Base-by-base conservation (phyloP, 2,797 vertebrate genomes). In the Dendrocincla tyrannina region DNA sequence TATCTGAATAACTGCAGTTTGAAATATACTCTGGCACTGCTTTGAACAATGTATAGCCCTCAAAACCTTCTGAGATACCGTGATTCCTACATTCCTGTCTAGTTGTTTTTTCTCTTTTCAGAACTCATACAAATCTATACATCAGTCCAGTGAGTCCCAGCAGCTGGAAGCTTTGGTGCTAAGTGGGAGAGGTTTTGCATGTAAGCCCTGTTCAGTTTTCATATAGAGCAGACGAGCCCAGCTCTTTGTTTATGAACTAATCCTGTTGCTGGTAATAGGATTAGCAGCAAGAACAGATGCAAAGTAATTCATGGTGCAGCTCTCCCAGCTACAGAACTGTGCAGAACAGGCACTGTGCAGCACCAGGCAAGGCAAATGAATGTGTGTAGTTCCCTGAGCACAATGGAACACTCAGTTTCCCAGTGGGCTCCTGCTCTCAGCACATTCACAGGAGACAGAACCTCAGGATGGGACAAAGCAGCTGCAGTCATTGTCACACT, bases 191-290 rank as follows among this genome's bases (percentile, higher is more conserved):
- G 66, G n/a, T 3, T 27, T 17, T 17, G 30, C 25, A 1, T 2
- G 49, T 42, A 2, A 70, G 15, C 37, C n/a, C 85, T 11, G 46
- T 5, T 19, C 39, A 4, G 8, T 47, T 77, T 72, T 32, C 63
- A 28, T 15, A 33, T 1, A 63, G 68, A 85, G 58, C n/a, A 93
- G 88, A 16, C 2, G 4, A 60, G 52, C 11, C 19, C 25, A 44
- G 89, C 88, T 87, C 85, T 79, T 52, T 82, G 83, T 81, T 93
- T 60, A 13, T 56, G 59, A 56, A 18, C 62, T 90, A 95, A 93
- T 93, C 93, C 96, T 27, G 67, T 15, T 69, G 92, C 68, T 68
- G 67, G 35, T 90, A 95, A 95, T 64, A 83, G 94, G 91, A 96
- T 96, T 92, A 96, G 78, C 84, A 94, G 75, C 87, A 12, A 83